Evolutionary conservation across 1,140 invertebrate species (phyloP), one percentile per base, ranked within the genome.

Genomic region (Drosophila novamexicana): DNA sequence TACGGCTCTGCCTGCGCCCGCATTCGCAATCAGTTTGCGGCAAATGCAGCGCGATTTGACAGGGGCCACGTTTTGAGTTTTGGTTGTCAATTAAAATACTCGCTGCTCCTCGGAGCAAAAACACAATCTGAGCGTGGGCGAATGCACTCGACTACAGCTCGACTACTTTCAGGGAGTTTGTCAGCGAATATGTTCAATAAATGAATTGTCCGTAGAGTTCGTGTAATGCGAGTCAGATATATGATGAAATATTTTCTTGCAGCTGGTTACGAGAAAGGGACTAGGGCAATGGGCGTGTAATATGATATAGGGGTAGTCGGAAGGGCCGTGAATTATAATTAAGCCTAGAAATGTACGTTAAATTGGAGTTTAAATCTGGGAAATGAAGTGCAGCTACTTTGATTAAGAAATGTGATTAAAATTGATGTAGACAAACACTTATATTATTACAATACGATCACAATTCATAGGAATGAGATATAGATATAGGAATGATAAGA

Each of bases 41-140:
- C 57, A 77, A 77, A 4, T 5, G 22, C 72, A 65, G 59, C 81
- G 61, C 56, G 77, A 81, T 84, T 84, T 77, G 78, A 81, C 77
- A 56, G 74, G 54, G 77, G 65, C 52, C 62, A 70, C 77, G 32
- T n/a, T 67, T 56, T 58, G 58, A 42, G 45, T 75, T 85, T 67
- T 66, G 71, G 61, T 53, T 74, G 84, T 83, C 83, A 89, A 89
- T 88, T 88, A 77, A 89, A 79, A 77, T 88, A 83, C 63, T 42
- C 54, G 29, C 22, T 29, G 22, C 22, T 29, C 3, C 22, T 29
- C 22, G 4, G 4, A 29, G 22, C 22, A 29, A 29, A 29, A 29
- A 29, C 22, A 29, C 44, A 57, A 70, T 47, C 62, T 10, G 14
- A 45, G 66, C 54, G 16, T 61, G 18, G 67, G 58, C 58, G 59